Base-by-base conservation (phyloP, 2,797 vertebrate genomes). In the Holocentrus rufus region DNA sequence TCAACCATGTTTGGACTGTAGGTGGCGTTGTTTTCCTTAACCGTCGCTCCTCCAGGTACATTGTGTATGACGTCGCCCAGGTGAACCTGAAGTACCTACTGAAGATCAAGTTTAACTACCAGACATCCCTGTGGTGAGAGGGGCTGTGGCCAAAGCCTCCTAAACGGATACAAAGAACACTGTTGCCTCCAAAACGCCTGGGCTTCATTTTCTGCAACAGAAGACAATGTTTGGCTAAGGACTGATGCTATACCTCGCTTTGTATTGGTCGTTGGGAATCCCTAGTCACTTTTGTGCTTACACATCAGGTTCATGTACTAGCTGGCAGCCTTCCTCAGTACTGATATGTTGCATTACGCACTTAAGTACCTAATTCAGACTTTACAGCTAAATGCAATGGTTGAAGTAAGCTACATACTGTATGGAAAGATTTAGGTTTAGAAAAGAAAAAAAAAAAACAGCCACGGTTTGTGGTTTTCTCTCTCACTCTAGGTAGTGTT, bases 81-180 rank as follows among this genome's bases (percentile, higher is more conserved):
- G 92, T 99, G 60, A 96, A 98, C 85, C 89, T 99, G 88, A 98
- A 99, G 89, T 99, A 99, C 90, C 95, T 99, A 85, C 92, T 99
- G 94, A 99, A 98, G 91, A 93, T 97, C 85, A 98, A 95, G 84
- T 99, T 99, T 90, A 99, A 99, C 89, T 99, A 98, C 90, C 96
- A 98, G 87, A 95, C 95, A 0, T 95, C 96, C 50, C 93, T 99
- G 76, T 99, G 98, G 98, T 99, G 94, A 98, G 83, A 83, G 23
- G 17, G 27, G 14, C 42, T 0, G 25, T 1, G 9, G 53, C 49
- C 4, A 1, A 58, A 44, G 25, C 50, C 50, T 71, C 77, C 23
- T 49, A 61, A 34, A 30, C 69, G 53, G 53, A 75, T 72, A 66
- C 60, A 68, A 81, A 76, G 72, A 74, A 74, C 79, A 65, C 73